Base-by-base conservation (phyloP, 2,113 vertebrate genomes). In the Pandion haliaetus region DNA sequence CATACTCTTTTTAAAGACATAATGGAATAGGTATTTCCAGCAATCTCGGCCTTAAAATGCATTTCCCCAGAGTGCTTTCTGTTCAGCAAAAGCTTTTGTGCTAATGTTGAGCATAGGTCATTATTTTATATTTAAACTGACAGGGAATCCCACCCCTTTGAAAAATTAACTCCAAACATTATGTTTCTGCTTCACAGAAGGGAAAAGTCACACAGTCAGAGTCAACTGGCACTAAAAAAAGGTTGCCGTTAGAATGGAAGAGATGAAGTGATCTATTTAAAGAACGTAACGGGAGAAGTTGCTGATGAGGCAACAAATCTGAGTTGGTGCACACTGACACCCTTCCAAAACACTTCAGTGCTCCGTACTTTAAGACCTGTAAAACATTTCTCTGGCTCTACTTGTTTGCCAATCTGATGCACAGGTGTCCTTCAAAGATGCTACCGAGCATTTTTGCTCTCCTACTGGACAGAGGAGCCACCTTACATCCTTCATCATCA, bases 11-110 rank as follows among this genome's bases (percentile, higher is more conserved):
- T 85, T 58, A 42, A 86, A 88, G 89, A 42, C 80, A 19, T 40
- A 76, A 92, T 72, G 28, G 57, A 79, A 55, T 25, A 87, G 52
- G 66, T 28, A 24, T 45, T 82, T 71, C 65, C 78, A 69, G 44
- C 66, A 71, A 63, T 69, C 73, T 59, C 5, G 0, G 44, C 52
- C 66, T 82, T 59, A 13, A 59, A 90, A 62, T 3, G 21, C 31
- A 61, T 93, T 93, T 88, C 93, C 69, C 76, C 12, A 15, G 91
- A 83, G 93, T 13, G 62, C 29, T 77, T 73, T 96, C 93, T 93
- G 79, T 72, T 82, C 58, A 8, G 90, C 49, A 57, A 88, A 89
- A 82, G 85, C 54, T 80, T 92, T 77, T 92, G 63, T 90, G 86
- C 58, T 57, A 15, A 66, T 40, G 38, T 4, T 13, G 58, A 77